Base-by-base conservation (phyloP, 1,140 invertebrate genomes). In the Phenacoccus solenopsis region DNA sequence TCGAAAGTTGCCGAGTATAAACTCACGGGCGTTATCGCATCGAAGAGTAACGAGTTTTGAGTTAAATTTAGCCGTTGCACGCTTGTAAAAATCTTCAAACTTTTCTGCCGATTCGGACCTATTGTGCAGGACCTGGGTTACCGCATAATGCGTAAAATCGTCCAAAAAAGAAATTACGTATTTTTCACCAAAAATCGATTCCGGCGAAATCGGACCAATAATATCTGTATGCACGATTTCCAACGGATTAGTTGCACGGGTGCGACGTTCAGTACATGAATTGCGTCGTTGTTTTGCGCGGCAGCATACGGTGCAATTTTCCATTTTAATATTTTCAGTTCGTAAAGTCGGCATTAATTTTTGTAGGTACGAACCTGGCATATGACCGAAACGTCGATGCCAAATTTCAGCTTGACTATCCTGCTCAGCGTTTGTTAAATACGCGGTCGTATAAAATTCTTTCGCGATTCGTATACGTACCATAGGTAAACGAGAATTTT, bases 81-180 rank as follows among this genome's bases (percentile, higher is more conserved):
- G 12, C 9, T 10, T 69, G 73, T 75, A 76, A 68, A 76, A 78
- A 32, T 78, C 71, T 71, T 75, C 73, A 59, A 80, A 78, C 71
- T 76, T 74, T 9, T 76, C 67, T 12, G 76, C 71, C 0, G 78
- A 77, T 25, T 79, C 74, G 61, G 67, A 73, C 74, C 81, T 82
- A 1, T 74, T 72, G 38, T 76, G 77, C 12, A 82, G 49, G 57
- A 80, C 74, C 59, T 77, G 76, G 16, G 79, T 20, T 69, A 75
- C 75, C n/a, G n/a, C n/a, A n/a, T n/a, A n/a, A n/a, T n/a, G n/a
- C n/a, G n/a, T n/a, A n/a, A n/a, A n/a, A n/a, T n/a, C n/a, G n/a
- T n/a, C n/a, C n/a, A n/a, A n/a, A n/a, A n/a, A n/a, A n/a, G n/a
- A n/a, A n/a, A n/a, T 28, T 70, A 79, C 73, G 67, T 80, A 80